Evolutionary conservation across 2,888 invertebrate genomes (phyloP), one percentile per base, ranked within the genome.

Genomic region (Cremastobaeus sp.): DNA sequence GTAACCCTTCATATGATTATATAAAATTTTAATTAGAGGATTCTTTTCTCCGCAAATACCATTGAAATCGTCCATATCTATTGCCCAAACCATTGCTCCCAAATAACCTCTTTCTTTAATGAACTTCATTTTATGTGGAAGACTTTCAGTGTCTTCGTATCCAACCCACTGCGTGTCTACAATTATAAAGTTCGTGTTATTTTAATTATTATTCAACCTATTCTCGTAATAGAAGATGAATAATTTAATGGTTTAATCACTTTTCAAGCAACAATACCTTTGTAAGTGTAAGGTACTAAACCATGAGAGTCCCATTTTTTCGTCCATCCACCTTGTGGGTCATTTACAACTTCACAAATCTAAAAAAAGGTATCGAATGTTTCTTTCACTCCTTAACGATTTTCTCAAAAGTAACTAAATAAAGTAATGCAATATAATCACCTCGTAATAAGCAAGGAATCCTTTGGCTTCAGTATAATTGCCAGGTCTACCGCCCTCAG

Each of bases 21-120:
- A 88, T 45, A 96, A 88, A 52, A 95, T 90, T 71, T 93, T 92
- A 75, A 94, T 93, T 6, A 96, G 88, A 0, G 92, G 90, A 85
- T 96, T 95, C 81, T 91, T 90, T 0, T 91, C 90, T 0, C 96
- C 96, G 81, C 96, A 96, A 0, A 95, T 84, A 0, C 95, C 96
- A 65, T 91, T 90, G 85, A 96, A 96, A 86, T 96, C 96, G 69
- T 97, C 96, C 96, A 96, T 95, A 78, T 95, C 95, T 43, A 96
- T 93, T 17, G 96, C 96, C 96, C 96, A 96, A 12, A 92, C 93
- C 96, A 96, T 96, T 0, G 95, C 96, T 0, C 96, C 96, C 0
- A 93, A 93, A 81, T 94, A 94, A 0, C 95, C 95, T 85, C 93
- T 94, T 60, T 91, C 82, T 84, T 94, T 95, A 78, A 96, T 94